phyloP scores from a whole-genome alignment of 1,140 invertebrate species.

The Microvelia longipes region DNA sequence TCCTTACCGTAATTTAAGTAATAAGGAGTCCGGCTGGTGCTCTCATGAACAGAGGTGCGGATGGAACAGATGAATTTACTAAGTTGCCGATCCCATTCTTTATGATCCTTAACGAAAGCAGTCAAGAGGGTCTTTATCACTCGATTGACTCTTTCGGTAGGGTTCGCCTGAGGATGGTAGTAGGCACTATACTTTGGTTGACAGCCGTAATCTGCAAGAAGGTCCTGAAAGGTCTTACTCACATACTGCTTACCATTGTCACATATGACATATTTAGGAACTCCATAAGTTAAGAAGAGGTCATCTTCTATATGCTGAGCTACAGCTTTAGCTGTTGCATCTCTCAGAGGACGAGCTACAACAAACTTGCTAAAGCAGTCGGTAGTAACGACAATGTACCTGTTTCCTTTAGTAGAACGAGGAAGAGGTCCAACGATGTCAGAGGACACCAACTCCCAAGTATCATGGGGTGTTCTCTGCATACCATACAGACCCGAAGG shows the following conservation, averaged over 20 bases:
- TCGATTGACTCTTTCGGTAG: constrained; percentile 30
- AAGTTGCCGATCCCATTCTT: constrained; percentile 26
- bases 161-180: constrained; percentile 26
- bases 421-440: neutral
- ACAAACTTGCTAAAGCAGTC: neutral
- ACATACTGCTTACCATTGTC: too few relatives aligned
- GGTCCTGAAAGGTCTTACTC: too few relatives aligned
- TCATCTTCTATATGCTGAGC: too few relatives aligned
- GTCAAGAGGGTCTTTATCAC: constrained; percentile 30
- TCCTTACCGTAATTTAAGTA: constrained; percentile 29
- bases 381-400: neutral
- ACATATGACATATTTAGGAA: too few relatives aligned
- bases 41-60: constrained; percentile 28
- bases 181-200: too few relatives aligned
- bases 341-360: too few relatives aligned
- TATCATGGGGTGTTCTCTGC: too few relatives aligned
- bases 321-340: too few relatives aligned
- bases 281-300: too few relatives aligned
- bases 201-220: too few relatives aligned
- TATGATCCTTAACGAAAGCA: constrained; percentile 26
- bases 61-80: constrained; percentile 29
- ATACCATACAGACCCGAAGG: neutral
- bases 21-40: constrained; percentile 28
- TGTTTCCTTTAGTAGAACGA: neutral
- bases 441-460: neutral